Evolutionary conservation across 37 sponge, comb jelly and placozoan genomes (phyloP).

Genomic region (Chondrosia reniformis): DNA sequence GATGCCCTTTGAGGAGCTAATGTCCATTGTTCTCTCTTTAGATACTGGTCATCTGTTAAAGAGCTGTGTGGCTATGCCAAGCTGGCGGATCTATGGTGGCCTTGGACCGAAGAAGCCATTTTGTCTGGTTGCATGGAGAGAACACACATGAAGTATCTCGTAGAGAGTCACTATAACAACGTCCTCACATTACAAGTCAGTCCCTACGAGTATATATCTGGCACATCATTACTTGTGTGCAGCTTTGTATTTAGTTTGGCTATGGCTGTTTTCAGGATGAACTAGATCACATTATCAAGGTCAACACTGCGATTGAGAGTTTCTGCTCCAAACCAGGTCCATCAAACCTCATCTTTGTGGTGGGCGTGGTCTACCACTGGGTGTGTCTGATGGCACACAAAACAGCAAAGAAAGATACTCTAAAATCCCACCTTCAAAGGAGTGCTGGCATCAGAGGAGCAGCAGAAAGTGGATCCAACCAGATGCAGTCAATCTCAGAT

Average conservation of each 20-base stretch:
- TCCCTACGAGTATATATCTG: background rate
- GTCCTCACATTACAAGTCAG: slow-evolving; percentile 5
- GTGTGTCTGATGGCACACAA: slow-evolving; percentile 28
- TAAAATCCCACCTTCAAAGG: background rate
- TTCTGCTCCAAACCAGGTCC: slow-evolving; percentile 20
- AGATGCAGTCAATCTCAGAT: background rate
- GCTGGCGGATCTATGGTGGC: slow-evolving; percentile 39
- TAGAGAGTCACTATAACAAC: background rate
- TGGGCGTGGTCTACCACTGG: slow-evolving; percentile 71
- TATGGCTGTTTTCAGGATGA: slow-evolving; percentile 35
- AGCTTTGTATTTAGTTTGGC: slow-evolving; percentile 26
- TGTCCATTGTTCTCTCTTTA: background rate
- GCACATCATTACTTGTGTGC: background rate
- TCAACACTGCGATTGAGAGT: slow-evolving; percentile 11
- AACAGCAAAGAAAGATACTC: background rate
- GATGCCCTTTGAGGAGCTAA: background rate
- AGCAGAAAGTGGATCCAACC: background rate
- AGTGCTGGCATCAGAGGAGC: background rate
- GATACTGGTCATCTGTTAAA: slow-evolving; percentile 44
- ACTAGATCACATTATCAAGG: background rate
- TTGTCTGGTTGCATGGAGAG: slow-evolving; percentile 50
- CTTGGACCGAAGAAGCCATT: slow-evolving; percentile 39
- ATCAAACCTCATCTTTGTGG: slow-evolving; percentile 20
- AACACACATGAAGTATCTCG: slow-evolving; percentile 28
- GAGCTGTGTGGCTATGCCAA: slow-evolving; percentile 17